These are phyloP conservation scores for Steinernema hermaphroditum DNA, from an alignment of 2,888 invertebrate species.

Conservation along the genomic window DNA sequence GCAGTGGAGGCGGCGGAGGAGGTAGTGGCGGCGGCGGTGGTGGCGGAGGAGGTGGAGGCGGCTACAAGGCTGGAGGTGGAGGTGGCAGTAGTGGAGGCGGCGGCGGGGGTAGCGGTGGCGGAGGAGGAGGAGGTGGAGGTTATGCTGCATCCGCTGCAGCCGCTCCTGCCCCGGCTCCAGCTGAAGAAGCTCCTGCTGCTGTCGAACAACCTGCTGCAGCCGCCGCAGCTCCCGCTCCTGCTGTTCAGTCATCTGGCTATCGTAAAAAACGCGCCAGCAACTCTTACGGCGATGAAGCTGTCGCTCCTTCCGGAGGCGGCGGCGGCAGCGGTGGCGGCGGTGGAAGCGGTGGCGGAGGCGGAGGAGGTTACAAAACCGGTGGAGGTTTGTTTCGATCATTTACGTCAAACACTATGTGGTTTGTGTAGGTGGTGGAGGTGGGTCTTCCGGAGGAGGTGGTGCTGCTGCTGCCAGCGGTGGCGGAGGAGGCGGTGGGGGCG, in stretches of 20 bases:
- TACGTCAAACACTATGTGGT: background rate
- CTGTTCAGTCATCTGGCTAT: slow-evolving; percentile 27
- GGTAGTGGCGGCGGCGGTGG: background rate
- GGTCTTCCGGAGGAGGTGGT: slow-evolving; percentile 12
- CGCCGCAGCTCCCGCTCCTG: slow-evolving; percentile 36
- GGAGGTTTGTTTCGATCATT: too few species aligned
- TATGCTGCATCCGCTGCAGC: background rate
- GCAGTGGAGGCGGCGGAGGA: background rate
- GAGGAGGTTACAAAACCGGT: background rate
- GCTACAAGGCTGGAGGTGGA: background rate
- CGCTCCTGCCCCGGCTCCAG: slow-evolving; percentile 2
- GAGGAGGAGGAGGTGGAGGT: slow-evolving; percentile 6
- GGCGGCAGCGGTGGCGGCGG: background rate
- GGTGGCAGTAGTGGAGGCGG: slow-evolving; percentile 1
- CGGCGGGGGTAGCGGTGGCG: too few species aligned
- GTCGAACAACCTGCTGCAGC: slow-evolving; percentile 12
- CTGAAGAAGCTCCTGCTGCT: slow-evolving; percentile 22
- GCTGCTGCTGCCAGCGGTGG: slow-evolving; percentile 12
- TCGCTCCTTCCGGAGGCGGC: too few species aligned
- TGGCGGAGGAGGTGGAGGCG: background rate
- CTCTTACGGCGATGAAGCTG: background rate
- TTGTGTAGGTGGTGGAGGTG: background rate
- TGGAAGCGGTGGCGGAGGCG: background rate
- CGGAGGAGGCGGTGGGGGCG: slow-evolving; percentile 32
- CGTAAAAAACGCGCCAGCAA: background rate